A percentile compares a stretch with the other conserved stretches of the same genome.
Evolutionary conservation across 2,888 invertebrate species (phyloP).

Genomic region (Exephanes ischioxanthus): DNA sequence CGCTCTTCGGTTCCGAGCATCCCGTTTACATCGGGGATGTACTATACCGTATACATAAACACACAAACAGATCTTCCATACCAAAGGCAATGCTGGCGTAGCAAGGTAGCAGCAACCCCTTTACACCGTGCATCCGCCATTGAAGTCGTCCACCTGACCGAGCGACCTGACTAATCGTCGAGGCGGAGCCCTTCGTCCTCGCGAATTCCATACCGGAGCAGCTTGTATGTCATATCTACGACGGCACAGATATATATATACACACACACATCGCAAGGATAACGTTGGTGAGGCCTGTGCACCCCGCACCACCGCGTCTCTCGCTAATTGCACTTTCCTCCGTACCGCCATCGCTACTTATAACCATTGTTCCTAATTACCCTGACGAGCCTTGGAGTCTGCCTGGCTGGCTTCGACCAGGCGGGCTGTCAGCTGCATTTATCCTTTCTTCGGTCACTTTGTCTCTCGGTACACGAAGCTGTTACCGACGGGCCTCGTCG

Average conservation of each 20-base stretch:
- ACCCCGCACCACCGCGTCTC: slow-evolving; percentile 48
- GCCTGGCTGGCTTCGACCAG: slow-evolving; percentile 22
- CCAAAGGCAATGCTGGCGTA: neutral
- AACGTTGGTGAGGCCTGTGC: neutral
- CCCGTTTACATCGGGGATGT: neutral
- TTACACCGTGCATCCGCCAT: neutral
- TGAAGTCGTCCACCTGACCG: slow-evolving; percentile 15
- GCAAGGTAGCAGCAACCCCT: slow-evolving; percentile 12
- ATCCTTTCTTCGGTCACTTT: slow-evolving; percentile 64
- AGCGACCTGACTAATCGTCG: slow-evolving; percentile 26
- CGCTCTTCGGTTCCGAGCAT: neutral
- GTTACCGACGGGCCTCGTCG: slow-evolving; percentile 44
- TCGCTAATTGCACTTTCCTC: slow-evolving; percentile 60
- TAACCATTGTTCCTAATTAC: slow-evolving; percentile 66
- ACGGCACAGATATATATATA: neutral
- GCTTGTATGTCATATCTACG: slow-evolving; percentile 16
- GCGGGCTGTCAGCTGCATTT: slow-evolving; percentile 51
- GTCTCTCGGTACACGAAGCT: slow-evolving; percentile 50
- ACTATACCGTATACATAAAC: neutral
- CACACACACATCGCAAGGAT: neutral
- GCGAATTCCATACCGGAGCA: slow-evolving; percentile 35
- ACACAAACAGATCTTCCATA: neutral
- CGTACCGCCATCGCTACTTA: slow-evolving; percentile 48
- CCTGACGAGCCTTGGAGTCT: slow-evolving; percentile 54
- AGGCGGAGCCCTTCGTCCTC: slow-evolving; percentile 29